Evolutionary conservation across 2,113 vertebrate species (phyloP).

Genomic region (Sialia sialis): DNA sequence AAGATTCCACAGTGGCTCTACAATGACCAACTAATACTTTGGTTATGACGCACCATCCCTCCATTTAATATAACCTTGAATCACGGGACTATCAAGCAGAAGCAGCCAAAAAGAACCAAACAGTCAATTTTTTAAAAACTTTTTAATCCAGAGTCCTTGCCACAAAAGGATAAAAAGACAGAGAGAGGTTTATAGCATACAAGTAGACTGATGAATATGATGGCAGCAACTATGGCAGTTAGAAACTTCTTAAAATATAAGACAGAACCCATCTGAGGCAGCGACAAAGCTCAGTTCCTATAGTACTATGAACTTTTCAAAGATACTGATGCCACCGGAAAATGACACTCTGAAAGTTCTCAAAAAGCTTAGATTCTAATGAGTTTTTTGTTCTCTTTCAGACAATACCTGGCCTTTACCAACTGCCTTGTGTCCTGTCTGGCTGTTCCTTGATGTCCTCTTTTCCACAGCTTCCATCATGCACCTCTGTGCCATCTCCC

Average conservation of each 20-base stretch:
- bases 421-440: slow-evolving; percentile 87
- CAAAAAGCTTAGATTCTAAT: neutral
- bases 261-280: neutral
- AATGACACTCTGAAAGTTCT: neutral
- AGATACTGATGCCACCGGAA: neutral
- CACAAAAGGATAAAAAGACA: neutral
- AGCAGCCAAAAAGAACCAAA: neutral
- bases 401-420: slow-evolving; percentile 92
- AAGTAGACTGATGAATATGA: neutral
- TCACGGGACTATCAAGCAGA: neutral
- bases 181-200: neutral
- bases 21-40: neutral
- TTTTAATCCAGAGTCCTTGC: neutral
- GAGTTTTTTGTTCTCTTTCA: slow-evolving; percentile 71
- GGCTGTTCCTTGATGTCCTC: slow-evolving; percentile 97
- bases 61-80: neutral
- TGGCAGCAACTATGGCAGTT: neutral
- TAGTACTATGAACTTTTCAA: neutral
- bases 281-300: neutral
- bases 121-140: neutral
- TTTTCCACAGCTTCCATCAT: slow-evolving; percentile 98
- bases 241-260: neutral
- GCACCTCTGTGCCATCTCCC: slow-evolving; percentile 97
- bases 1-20: neutral
- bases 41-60: neutral